Evolutionary conservation across 23 tunicate species (phyloP).

Genomic region (Phallusia fumigata): DNA sequence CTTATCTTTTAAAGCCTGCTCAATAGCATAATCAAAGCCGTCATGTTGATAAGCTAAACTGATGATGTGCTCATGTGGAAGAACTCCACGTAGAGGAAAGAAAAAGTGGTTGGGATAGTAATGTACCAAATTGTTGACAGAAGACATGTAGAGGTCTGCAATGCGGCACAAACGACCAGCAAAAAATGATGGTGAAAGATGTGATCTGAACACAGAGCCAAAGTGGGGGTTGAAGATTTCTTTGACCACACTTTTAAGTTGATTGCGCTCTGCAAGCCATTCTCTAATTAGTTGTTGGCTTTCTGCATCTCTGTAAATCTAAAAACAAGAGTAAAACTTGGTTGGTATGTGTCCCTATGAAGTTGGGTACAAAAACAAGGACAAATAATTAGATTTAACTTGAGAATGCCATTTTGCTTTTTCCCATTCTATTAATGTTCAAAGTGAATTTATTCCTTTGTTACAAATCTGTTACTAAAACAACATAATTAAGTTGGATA

Average conservation of each 20-base stretch:
- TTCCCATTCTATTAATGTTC: too few species aligned
- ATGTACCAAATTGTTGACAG: slow-evolving; percentile 70
- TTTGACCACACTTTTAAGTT: slow-evolving; percentile 58
- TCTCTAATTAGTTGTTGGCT: slow-evolving; percentile 48
- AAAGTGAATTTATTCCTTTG: too few species aligned
- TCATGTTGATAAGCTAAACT: slow-evolving; percentile 73
- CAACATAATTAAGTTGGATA: too few species aligned
- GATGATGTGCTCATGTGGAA: slow-evolving; percentile 82
- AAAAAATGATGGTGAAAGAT: slow-evolving; percentile 67
- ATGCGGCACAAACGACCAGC: slow-evolving; percentile 77
- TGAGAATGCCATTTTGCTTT: too few species aligned
- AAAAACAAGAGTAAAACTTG: neutral
- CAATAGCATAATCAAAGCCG: slow-evolving; percentile 69
- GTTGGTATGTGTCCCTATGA: too few species aligned
- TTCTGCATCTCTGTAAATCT: slow-evolving; percentile 70
- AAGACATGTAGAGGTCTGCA: slow-evolving; percentile 95
- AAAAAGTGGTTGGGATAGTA: slow-evolving; percentile 79
- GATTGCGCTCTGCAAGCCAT: slow-evolving; percentile 71
- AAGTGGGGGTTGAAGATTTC: slow-evolving; percentile 80
- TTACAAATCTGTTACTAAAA: too few species aligned
- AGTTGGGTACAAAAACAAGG: too few species aligned
- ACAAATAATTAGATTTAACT: too few species aligned
- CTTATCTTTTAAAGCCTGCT: slow-evolving; percentile 33
- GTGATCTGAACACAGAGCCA: slow-evolving; percentile 95
- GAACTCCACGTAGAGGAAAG: slow-evolving; percentile 83